These are phyloP conservation scores for Choreutis nemorana DNA, from an alignment of 2,888 invertebrate species.

Conservation along the genomic window DNA sequence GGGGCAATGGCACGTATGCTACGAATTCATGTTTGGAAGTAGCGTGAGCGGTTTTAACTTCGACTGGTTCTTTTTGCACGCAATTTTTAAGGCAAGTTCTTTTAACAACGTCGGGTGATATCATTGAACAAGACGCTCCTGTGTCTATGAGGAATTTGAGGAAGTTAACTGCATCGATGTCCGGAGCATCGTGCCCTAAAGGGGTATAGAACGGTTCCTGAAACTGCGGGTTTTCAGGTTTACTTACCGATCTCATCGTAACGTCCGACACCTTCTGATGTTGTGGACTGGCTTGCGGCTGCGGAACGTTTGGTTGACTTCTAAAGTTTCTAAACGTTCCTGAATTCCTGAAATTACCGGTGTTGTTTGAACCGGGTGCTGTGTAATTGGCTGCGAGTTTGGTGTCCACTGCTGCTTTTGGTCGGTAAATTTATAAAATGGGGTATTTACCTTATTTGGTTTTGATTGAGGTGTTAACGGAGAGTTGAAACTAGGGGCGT, in stretches of 20 bases:
- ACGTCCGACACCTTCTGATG: background rate
- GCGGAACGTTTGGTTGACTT: background rate
- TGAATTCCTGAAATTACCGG: background rate
- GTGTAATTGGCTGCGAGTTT: too few relatives aligned
- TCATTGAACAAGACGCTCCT: slow-evolving; percentile 12
- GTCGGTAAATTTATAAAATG: too few relatives aligned
- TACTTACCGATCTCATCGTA: background rate
- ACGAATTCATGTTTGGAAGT: slow-evolving; percentile 11
- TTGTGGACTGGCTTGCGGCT: background rate
- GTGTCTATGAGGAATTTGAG: slow-evolving; percentile 5
- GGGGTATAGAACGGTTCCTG: background rate
- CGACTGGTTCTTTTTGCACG: slow-evolving; percentile 8
- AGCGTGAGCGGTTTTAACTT: slow-evolving; percentile 12
- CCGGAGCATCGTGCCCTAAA: too few relatives aligned
- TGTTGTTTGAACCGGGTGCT: too few relatives aligned
- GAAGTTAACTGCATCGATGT: background rate
- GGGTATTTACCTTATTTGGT: background rate
- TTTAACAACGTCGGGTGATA: slow-evolving; percentile 10
- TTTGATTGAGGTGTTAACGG: background rate
- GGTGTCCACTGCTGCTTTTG: too few relatives aligned
- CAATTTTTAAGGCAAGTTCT: slow-evolving; percentile 3
- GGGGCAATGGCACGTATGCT: slow-evolving; percentile 7
- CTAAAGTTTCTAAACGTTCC: background rate
- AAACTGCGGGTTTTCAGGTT: background rate
- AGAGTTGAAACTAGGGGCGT: background rate